Conservation (phyloP, 1,140 invertebrate genomes). For the Drosophila ironensis region DNA sequence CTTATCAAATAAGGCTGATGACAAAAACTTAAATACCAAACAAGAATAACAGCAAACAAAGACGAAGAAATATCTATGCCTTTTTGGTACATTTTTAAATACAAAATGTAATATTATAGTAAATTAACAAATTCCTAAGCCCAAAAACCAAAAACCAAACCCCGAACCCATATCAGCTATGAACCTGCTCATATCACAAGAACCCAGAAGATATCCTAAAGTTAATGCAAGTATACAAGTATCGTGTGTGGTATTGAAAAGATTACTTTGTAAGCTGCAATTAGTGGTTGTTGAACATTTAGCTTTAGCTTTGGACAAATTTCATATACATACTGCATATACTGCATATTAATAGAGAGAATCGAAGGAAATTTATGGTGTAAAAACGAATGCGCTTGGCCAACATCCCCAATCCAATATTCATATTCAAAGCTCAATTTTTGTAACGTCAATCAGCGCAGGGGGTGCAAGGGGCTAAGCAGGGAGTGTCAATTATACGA, state of each 20-base stretch:
- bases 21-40: conserved; percentile 5
- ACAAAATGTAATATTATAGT: conserved; percentile 25
- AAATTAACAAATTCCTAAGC: conserved; percentile 35
- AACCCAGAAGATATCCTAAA: conserved; percentile 30
- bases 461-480: conserved; percentile 21
- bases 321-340: conserved; percentile 68
- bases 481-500: conserved; percentile 64
- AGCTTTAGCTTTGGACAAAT: conserved; percentile 69
- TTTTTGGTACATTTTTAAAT: conserved; percentile 68
- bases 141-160: no score
- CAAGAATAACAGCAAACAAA: conserved; percentile 32
- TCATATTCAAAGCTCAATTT: conserved; percentile 48
- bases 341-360: conserved; percentile 28
- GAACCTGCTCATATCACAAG: conserved; percentile 45
- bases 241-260: conserved; percentile 62
- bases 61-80: conserved; percentile 47
- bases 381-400: conserved; percentile 35
- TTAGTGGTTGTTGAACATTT: conserved; percentile 79
- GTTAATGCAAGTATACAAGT: conserved; percentile 55
- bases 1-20: conserved; percentile 70
- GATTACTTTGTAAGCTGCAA: conserved; percentile 78
- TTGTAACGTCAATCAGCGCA: conserved; percentile 55
- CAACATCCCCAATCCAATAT: conserved; percentile 25
- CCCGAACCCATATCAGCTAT: conserved; percentile 58
- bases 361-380: conserved; percentile 1